Percentiles rank a stretch among this genome's conserved stretches.
phyloP scores from a whole-genome alignment of 2,797 vertebrate genomes.

The Protosalanx chinensis region DNA sequence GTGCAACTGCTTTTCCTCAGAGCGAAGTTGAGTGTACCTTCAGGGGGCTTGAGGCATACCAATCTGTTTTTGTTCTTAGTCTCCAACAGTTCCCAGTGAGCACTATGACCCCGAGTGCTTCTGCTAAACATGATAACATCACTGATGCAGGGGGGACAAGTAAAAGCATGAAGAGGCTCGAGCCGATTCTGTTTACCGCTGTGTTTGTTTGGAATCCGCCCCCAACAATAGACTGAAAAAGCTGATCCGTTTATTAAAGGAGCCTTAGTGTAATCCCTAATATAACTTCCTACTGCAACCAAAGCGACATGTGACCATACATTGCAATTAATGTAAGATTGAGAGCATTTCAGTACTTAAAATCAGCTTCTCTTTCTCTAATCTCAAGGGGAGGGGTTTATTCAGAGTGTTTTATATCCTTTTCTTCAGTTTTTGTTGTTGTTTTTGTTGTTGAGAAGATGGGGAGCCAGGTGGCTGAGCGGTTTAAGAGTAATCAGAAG shows the following conservation, averaged over 20 bases:
- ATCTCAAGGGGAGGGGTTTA: slow-evolving; percentile 13
- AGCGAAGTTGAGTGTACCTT: neutral
- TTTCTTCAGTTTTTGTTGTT: slow-evolving; percentile 46
- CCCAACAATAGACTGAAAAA: slow-evolving; percentile 8
- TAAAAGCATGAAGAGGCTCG: neutral
- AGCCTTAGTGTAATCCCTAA: neutral
- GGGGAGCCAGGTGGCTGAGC: too few relatives aligned
- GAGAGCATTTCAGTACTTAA: slow-evolving; percentile 13
- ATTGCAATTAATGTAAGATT: neutral
- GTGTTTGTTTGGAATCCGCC: neutral
- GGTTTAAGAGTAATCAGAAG: too few relatives aligned
- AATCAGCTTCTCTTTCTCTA: slow-evolving; percentile 20
- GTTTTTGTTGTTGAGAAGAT: slow-evolving; percentile 42
- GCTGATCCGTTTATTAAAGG: slow-evolving; percentile 8
- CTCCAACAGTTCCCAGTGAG: neutral
- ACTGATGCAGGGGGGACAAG: neutral
- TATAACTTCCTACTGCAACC: neutral
- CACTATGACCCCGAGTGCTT: neutral
- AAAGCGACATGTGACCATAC: neutral
- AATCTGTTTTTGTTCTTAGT: neutral
- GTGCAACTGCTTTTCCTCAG: slow-evolving; percentile 1
- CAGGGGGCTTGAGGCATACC: neutral
- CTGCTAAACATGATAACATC: neutral
- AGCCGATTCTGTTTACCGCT: neutral
- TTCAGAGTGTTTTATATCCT: slow-evolving; percentile 27